These are phyloP conservation scores for Hydrotaea diabolus DNA, from an alignment of 2,888 invertebrate genomes.

Conservation along the genomic window DNA sequence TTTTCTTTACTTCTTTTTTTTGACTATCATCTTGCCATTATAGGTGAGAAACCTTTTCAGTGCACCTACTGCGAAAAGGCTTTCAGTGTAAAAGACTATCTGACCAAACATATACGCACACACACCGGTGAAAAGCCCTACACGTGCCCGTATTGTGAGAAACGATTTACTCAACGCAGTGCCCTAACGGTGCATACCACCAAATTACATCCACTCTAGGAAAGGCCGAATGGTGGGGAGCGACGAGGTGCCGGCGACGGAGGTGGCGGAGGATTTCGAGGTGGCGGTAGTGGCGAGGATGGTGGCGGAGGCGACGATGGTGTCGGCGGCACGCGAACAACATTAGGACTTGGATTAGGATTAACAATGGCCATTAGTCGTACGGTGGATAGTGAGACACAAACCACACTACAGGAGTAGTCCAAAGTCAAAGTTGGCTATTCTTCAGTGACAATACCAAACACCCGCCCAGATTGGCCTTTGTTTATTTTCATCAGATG, in stretches of 20 bases:
- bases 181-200: slow-evolving; percentile 80
- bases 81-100: slow-evolving; percentile 80
- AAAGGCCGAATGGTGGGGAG: slow-evolving; percentile 74
- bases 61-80: slow-evolving; percentile 79
- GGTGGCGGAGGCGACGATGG: slow-evolving; percentile 37
- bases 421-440: neutral
- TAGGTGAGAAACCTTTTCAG: slow-evolving; percentile 80
- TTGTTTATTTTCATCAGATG: slow-evolving; percentile 17
- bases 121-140: slow-evolving; percentile 80
- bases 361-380: slow-evolving; percentile 54
- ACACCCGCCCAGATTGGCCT: slow-evolving; percentile 26
- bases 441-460: neutral
- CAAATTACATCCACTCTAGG: slow-evolving; percentile 80
- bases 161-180: slow-evolving; percentile 79
- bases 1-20: neutral
- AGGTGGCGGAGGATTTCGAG: slow-evolving; percentile 50
- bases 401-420: slow-evolving; percentile 51
- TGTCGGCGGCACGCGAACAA: neutral
- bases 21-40: slow-evolving; percentile 57
- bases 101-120: slow-evolving; percentile 80
- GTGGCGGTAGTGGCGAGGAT: slow-evolving; percentile 6
- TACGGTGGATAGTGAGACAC: slow-evolving; percentile 63
- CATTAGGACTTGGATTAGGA: neutral
- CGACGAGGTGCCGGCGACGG: slow-evolving; percentile 66
- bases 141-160: slow-evolving; percentile 79